These are phyloP conservation scores for Chrysopilus asiliformis DNA, from an alignment of 2,888 invertebrate species.

Conservation along the genomic window DNA sequence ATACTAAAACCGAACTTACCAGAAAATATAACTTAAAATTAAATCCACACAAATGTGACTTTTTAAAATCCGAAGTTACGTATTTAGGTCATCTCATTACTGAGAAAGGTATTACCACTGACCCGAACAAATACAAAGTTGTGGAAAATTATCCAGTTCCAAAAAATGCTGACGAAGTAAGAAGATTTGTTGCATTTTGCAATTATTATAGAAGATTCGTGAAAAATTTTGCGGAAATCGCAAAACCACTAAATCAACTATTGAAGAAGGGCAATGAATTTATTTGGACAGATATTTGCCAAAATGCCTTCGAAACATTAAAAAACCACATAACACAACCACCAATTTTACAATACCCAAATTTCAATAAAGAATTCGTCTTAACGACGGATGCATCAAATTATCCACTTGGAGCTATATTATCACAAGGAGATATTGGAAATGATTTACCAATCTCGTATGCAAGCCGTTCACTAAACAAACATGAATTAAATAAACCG, in stretches of 20 bases:
- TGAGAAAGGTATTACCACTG: constrained; percentile 15
- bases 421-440: neutral
- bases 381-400: neutral
- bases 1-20: constrained; percentile 9
- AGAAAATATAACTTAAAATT: constrained; percentile 11
- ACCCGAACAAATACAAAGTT: constrained; percentile 15
- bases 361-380: neutral
- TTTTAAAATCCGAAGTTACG: constrained; percentile 14
- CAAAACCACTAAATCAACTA: constrained; percentile 12
- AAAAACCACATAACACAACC: constrained; percentile 7
- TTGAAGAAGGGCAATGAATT: constrained; percentile 15
- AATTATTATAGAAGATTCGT: constrained; percentile 18
- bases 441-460: neutral
- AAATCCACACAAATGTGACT: constrained; percentile 13
- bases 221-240: constrained; percentile 17
- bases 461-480: too few relatives aligned
- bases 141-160: constrained; percentile 18
- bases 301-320: constrained; percentile 8
- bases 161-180: constrained; percentile 13
- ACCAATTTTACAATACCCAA: neutral
- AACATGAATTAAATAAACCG: neutral
- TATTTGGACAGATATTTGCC: constrained; percentile 8
- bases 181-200: constrained; percentile 17
- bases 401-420: neutral
- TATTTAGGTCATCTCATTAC: constrained; percentile 11